Percentiles rank a stretch among this genome's conserved stretches.
These are phyloP conservation scores for Thoracochromis brauschi DNA, from an alignment of 2,113 vertebrate species.

Conservation along the genomic window DNA sequence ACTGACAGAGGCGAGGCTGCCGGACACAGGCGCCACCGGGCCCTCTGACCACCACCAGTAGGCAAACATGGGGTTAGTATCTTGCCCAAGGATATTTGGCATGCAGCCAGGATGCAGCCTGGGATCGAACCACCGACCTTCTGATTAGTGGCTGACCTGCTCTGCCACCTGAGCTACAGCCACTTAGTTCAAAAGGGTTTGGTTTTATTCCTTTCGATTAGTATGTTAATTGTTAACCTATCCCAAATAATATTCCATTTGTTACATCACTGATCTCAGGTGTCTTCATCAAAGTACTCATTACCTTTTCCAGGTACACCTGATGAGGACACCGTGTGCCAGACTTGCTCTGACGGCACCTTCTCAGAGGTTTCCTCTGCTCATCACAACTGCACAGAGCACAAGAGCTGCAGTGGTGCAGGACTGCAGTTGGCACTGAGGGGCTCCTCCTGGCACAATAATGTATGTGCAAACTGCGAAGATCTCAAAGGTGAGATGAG, in stretches of 20 bases:
- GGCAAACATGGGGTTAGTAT: no score
- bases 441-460: constrained; percentile 54
- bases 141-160: no score
- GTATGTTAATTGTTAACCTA: rapidly evolving
- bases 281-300: rapidly evolving
- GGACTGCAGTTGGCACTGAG: constrained; percentile 7
- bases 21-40: no score
- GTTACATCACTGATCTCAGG: not conserved
- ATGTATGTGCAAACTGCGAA: constrained; percentile 29
- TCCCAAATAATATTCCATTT: not conserved
- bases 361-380: constrained; percentile 12
- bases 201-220: not conserved
- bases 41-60: no score
- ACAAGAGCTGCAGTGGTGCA: constrained; percentile 8
- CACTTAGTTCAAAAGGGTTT: not conserved
- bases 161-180: no score
- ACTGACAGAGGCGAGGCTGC: no score
- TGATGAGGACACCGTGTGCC: constrained; percentile 36
- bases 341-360: not conserved
- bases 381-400: not conserved
- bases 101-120: no score
- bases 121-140: no score
- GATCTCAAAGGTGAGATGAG: not conserved
- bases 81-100: no score
- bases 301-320: constrained; percentile 43